phyloP scores from a whole-genome alignment of 2,113 vertebrate species.

The Heteronetta atricapilla region DNA sequence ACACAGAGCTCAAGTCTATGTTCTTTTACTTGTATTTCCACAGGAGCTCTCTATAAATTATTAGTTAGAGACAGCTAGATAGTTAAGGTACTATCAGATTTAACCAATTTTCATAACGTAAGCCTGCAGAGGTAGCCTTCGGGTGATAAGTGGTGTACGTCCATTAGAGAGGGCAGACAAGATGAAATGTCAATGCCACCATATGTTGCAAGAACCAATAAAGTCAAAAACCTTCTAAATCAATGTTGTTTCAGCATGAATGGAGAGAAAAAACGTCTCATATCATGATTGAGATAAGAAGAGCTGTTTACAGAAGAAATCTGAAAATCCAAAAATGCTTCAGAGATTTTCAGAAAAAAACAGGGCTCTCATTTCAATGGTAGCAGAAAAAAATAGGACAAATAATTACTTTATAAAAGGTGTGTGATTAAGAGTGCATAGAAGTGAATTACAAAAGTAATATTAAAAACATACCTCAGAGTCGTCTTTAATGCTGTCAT shows the following conservation, averaged over 20 bases:
- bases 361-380: neutral
- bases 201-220: neutral
- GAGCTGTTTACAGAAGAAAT: neutral
- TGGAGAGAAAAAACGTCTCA: neutral
- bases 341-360: neutral
- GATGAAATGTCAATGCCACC: slow-evolving; percentile 1
- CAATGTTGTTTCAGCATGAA: neutral
- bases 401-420: neutral
- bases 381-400: neutral
- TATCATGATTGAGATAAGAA: neutral
- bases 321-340: neutral
- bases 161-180: neutral
- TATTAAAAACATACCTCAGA: slow-evolving; percentile 82
- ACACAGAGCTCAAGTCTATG: neutral
- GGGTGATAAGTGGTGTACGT: neutral
- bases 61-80: neutral
- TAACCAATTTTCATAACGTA: neutral
- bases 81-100: neutral
- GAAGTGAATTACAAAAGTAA: neutral
- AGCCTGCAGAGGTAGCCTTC: neutral
- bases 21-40: neutral
- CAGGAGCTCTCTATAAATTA: neutral
- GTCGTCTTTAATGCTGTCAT: slow-evolving; percentile 87
- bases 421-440: neutral
- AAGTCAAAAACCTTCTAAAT: neutral